Conservation (phyloP, 2,113 vertebrate species). For the Rafetus swinhoei region DNA sequence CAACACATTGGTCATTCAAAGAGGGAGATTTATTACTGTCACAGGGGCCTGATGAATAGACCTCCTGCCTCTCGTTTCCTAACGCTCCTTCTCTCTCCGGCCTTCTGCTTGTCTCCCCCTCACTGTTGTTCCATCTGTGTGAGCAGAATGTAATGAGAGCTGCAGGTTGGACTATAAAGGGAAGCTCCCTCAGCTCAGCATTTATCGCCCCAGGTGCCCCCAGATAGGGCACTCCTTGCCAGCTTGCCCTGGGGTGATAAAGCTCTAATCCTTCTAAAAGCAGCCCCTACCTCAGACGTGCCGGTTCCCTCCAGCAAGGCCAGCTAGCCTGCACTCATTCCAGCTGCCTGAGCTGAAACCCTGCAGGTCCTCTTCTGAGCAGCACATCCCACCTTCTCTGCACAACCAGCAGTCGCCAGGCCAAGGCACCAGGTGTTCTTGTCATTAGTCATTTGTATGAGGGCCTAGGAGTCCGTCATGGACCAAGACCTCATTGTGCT, state of each 20-base stretch:
- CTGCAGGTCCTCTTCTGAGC: not conserved
- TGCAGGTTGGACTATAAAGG: not conserved
- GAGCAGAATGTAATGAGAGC: not conserved
- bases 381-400: not conserved
- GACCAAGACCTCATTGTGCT: not conserved
- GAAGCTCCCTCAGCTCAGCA: not conserved
- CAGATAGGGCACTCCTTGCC: not conserved
- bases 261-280: not conserved
- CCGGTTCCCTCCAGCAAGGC: not conserved
- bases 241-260: not conserved
- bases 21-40: conserved; percentile 7
- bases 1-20: not conserved
- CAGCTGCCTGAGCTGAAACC: not conserved
- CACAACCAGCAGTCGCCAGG: not conserved
- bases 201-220: not conserved
- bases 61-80: not conserved
- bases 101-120: not conserved
- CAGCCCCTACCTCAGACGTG: not conserved
- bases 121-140: not conserved
- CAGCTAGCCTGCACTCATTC: not conserved
- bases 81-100: not conserved
- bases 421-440: not conserved
- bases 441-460: not conserved
- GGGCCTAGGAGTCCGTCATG: not conserved
- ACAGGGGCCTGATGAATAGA: not conserved